Base-by-base conservation (phyloP, 2,888 invertebrate genomes). In the Hirtodrosophila trivittata region DNA sequence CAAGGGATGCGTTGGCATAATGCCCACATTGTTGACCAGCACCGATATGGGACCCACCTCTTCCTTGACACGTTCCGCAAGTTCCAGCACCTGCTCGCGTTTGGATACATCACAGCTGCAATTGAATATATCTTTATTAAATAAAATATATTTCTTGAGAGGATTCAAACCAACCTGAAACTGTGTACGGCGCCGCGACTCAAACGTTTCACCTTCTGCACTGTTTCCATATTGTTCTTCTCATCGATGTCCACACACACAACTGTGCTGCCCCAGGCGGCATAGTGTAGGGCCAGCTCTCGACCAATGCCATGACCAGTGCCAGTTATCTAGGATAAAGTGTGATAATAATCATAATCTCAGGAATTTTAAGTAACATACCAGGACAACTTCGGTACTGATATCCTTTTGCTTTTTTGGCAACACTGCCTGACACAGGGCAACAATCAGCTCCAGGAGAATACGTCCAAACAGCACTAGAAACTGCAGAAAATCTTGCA, bases 291-390 rank as follows among this genome's bases (percentile, higher is more conserved):
- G 0, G 95, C 95, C 63, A 96, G 91, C 89, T 96, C 94, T 47
- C 94, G 92, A 0, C 97, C 97, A 87, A 97, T 96, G 6, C 97
- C 97, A 90, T 95, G 95, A 0, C 96, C 96, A 0, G 96, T 93
- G 12, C 97, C 97, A 9, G 97, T 97, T 64, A 97, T 93, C 96
- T 96, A 54, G 0, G 8, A 6, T 16, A n/a, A 7, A 32, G 0
- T 10, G 32, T 16, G 14, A 37, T 8, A 9, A 3, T 21, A 13
- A 3, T 42, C 1, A 3, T 14, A 12, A 3, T 14, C 10, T n/a
- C 16, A 8, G 3, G 5, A 35, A 7, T 37, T 5, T 8, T 0
- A 5, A 16, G 25, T n/a, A 16, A 91, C 93, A 92, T 91, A 96
- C 96, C 91, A 97, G 91, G 57, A 96, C 93, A 63, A 95, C 93